Percentiles rank a stretch among this genome's conserved stretches.
Conservation (phyloP, 2,888 invertebrate genomes). For the Lithophane leautieri region DNA sequence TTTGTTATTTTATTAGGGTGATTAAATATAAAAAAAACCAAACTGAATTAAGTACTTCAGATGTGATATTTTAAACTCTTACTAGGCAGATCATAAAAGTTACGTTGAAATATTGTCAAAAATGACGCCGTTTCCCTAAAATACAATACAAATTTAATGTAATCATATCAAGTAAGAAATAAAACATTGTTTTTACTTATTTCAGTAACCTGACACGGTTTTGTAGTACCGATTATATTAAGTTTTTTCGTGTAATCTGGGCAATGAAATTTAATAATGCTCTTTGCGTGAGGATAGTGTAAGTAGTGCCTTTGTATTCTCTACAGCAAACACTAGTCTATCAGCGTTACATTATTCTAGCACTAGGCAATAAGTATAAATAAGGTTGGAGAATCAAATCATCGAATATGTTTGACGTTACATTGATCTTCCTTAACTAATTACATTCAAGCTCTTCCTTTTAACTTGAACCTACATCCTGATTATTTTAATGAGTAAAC, state of each 20-base stretch:
- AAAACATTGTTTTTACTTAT: background rate
- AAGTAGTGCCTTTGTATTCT: constrained; percentile 2
- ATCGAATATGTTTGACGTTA: background rate
- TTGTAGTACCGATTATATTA: background rate
- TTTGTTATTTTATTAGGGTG: background rate
- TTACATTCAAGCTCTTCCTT: background rate
- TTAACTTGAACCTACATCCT: background rate
- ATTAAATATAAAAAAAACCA: background rate
- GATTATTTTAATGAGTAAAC: background rate
- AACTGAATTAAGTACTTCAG: background rate
- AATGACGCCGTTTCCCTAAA: background rate
- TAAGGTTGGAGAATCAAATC: background rate
- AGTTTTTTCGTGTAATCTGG: background rate
- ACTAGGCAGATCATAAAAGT: background rate
- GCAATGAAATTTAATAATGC: background rate
- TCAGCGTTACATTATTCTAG: background rate
- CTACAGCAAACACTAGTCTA: constrained; percentile 1
- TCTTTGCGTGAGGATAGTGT: background rate
- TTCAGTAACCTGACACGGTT: background rate
- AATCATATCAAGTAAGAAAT: background rate
- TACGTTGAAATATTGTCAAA: background rate
- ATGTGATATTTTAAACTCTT: too few species aligned
- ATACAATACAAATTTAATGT: background rate
- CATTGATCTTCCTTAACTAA: background rate
- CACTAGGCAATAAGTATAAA: background rate